Evolutionary conservation across 1,140 invertebrate species (phyloP).

Genomic region (Chymomyza costata): DNA sequence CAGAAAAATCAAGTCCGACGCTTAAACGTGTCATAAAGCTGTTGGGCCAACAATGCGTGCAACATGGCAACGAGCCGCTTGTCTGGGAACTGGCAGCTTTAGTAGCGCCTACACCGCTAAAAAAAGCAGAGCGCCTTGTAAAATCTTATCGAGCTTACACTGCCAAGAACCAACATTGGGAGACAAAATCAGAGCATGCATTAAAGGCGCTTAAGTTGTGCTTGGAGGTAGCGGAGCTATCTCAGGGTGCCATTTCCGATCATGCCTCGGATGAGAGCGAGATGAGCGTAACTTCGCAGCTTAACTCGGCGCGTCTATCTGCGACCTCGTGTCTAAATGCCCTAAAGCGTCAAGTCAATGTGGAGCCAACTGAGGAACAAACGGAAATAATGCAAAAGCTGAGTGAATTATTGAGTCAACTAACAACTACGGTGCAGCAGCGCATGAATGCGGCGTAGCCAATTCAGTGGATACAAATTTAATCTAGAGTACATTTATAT

Average conservation of each 20-base stretch:
- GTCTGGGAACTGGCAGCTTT: conserved; percentile 89
- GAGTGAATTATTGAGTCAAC: conserved; percentile 28
- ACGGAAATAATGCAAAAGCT: conserved; percentile 30
- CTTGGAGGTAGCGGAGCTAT: conserved; percentile 73
- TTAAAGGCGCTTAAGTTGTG: conserved; percentile 76
- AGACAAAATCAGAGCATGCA: conserved; percentile 76
- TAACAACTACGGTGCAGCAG: conserved; percentile 42
- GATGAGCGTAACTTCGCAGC: conserved; percentile 75
- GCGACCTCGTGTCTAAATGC: conserved; percentile 76
- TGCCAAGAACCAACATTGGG: conserved; percentile 78
- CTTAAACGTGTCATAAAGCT: conserved; percentile 83
- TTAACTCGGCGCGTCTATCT: conserved; percentile 80
- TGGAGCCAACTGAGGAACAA: conserved; percentile 43
- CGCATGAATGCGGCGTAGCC: conserved; percentile 37
- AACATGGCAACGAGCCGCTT: conserved; percentile 81
- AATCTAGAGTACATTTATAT: too few relatives aligned
- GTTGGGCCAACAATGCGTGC: conserved; percentile 86
- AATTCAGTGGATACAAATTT: too few relatives aligned
- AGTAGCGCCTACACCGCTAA: conserved; percentile 79
- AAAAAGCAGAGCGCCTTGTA: conserved; percentile 80
- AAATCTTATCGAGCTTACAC: conserved; percentile 80
- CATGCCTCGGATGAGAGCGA: conserved; percentile 44
- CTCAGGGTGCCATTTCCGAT: conserved; percentile 61
- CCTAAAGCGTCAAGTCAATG: conserved; percentile 38
- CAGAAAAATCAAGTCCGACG: conserved; percentile 74